Base-by-base conservation (phyloP, 2,888 invertebrate genomes). In the Drosophila rubida region DNA sequence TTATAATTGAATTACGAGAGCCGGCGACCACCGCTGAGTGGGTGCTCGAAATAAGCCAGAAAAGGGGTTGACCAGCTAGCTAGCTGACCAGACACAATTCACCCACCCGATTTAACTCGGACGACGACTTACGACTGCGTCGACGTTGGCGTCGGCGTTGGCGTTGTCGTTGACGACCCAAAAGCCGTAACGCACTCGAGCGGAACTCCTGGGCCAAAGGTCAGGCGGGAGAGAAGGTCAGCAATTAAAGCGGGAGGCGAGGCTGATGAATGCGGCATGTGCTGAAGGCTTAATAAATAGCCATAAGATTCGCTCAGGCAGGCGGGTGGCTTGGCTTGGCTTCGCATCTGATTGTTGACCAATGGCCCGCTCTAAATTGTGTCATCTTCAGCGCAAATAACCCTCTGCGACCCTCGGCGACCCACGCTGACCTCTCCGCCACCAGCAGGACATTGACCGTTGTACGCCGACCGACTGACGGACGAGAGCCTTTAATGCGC, bases 1-100 rank as follows among this genome's bases (percentile, higher is more conserved):
- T 88, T 81, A 83, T 88, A 86, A 88, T 85, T 88, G 84, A 88
- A 85, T 88, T 74, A 83, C 84, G 53, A 55, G 39, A 16, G 57
- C 44, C 44, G 32, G 37, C 59, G 13, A 39, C 13, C 53, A 30
- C 11, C 37, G n/a, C 7, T 0, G 19, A 41, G 35, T 32, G 32
- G 41, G 44, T 22, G 30, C 8, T 16, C 57, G 9, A 41, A 53
- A 46, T 44, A 42, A 49, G 63, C 59, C 30, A 23, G 27, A 53
- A 25, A 71, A 62, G 69, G 73, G 67, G 68, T 74, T 68, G 30
- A 13, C 37, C 58, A 54, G 57, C 58, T 64, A 51, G 68, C 60
- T 51, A 61, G 42, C 58, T 64, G 55, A 72, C 60, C 55, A 61
- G 42, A 74, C 71, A 54, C 62, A 62, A 51, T 59, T 41, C 54